These are phyloP conservation scores for Ceraclea dissimilis DNA, from an alignment of 2,888 invertebrate species.

Conservation along the genomic window DNA sequence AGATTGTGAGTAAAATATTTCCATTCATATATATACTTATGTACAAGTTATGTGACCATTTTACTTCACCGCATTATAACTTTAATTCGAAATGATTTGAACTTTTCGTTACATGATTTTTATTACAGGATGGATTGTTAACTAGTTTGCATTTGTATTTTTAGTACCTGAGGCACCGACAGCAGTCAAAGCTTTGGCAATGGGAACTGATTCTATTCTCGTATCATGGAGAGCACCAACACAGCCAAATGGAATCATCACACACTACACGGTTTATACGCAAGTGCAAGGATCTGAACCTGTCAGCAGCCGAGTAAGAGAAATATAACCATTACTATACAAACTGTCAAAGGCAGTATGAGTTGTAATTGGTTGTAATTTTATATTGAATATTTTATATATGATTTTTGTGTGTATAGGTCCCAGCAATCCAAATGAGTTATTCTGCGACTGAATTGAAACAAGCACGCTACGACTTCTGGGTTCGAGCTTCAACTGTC, in stretches of 20 bases:
- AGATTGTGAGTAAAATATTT: slow-evolving; percentile 58
- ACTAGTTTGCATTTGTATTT: too few relatives aligned
- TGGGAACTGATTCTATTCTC: slow-evolving; percentile 85
- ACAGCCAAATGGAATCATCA: slow-evolving; percentile 87
- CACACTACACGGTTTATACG: slow-evolving; percentile 87
- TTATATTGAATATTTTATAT: background rate
- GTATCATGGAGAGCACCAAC: slow-evolving; percentile 92
- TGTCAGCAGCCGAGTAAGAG: slow-evolving; percentile 61
- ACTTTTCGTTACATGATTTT: background rate
- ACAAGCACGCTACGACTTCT: slow-evolving; percentile 82
- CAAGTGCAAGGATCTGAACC: slow-evolving; percentile 66
- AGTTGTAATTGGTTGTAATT: background rate
- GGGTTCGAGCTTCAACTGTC: slow-evolving; percentile 90
- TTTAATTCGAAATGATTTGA: background rate
- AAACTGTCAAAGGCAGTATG: background rate
- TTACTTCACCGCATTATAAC: background rate
- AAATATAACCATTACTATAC: background rate
- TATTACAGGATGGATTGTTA: too few relatives aligned
- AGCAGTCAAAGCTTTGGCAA: slow-evolving; percentile 86
- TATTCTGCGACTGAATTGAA: slow-evolving; percentile 81
- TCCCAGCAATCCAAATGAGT: slow-evolving; percentile 76
- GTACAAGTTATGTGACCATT: background rate
- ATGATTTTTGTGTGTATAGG: slow-evolving; percentile 32
- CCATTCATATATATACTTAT: background rate
- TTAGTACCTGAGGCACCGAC: slow-evolving; percentile 89